Evolutionary conservation across 2,888 invertebrate genomes (phyloP), one percentile per base, ranked within the genome.

Genomic region (Phortica magna): DNA sequence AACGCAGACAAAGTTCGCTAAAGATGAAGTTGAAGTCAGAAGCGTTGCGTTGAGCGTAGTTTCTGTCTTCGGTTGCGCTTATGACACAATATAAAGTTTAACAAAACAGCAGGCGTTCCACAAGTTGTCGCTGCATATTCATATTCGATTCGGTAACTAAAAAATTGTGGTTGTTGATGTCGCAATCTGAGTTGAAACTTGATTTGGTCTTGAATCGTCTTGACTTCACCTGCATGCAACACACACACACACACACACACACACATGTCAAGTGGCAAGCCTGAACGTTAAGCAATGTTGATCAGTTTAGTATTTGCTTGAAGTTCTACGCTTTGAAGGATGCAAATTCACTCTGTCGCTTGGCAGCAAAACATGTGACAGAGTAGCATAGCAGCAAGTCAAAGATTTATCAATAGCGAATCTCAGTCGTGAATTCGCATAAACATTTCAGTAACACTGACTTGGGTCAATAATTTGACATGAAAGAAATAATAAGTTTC

Each of bases 361-460:
- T 31, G 31, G 31, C 31, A 31, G 31, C 31, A 4, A 31, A 31
- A 31, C 31, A 61, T 17, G 22, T 61, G 61, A 61, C 19, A 22
- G 22, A 17, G 22, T 22, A 22, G 10, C 61, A 61, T 19, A 61
- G 61, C 75, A 77, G 65, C 74, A 68, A 67, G 79, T 61, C 67
- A 77, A 71, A 77, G 78, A 88, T 81, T 90, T 90, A 90, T 90
- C 90, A 90, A 90, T 90, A 90, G 90, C 87, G 85, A 87, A 90
- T 90, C 90, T 90, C 83, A 83, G 89, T 88, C 90, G 90, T 90
- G 90, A 85, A 90, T 89, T 87, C 86, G 83, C 90, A 90, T 90
- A 90, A 90, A 90, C 90, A 90, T 90, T 89, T 90, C 90, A 89
- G 84, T 82, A 82, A 80, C 82, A 81, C 82, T 78, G 82, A 84